Evolutionary conservation across 2,113 vertebrate species (phyloP).

Genomic region (Erythrolamprus reginae): DNA sequence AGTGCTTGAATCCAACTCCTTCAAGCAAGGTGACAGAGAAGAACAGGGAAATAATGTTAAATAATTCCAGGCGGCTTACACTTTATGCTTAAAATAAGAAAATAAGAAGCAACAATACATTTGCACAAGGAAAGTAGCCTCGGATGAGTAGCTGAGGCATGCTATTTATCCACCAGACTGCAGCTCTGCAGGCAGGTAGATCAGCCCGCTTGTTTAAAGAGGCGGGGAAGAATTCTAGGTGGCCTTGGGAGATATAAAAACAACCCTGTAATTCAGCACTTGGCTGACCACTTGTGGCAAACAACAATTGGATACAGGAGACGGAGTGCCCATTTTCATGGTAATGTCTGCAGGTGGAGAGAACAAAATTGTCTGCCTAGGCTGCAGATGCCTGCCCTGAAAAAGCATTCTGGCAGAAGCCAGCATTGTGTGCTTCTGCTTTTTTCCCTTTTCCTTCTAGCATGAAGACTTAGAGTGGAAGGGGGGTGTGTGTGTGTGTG

Average conservation of each 20-base stretch:
- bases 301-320: constrained; percentile 7
- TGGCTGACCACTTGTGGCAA: constrained; percentile 15
- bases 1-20: background rate
- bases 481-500: background rate
- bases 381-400: no score
- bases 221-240: background rate
- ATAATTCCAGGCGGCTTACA: background rate
- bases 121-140: background rate
- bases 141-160: rapidly evolving
- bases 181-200: rapidly evolving
- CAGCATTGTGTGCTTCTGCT: no score
- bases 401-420: background rate
- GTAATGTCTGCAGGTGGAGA: background rate
- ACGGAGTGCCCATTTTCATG: background rate
- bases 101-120: rapidly evolving
- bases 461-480: background rate
- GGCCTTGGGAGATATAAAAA: constrained; percentile 18
- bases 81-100: rapidly evolving
- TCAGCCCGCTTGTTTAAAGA: background rate
- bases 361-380: background rate
- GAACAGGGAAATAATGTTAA: background rate
- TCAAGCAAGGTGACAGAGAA: background rate
- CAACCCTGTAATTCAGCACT: constrained; percentile 16
- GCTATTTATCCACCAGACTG: rapidly evolving
- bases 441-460: background rate